These are phyloP conservation scores for Ploceus nigricollis DNA, from an alignment of 2,113 vertebrate genomes.

Conservation along the genomic window DNA sequence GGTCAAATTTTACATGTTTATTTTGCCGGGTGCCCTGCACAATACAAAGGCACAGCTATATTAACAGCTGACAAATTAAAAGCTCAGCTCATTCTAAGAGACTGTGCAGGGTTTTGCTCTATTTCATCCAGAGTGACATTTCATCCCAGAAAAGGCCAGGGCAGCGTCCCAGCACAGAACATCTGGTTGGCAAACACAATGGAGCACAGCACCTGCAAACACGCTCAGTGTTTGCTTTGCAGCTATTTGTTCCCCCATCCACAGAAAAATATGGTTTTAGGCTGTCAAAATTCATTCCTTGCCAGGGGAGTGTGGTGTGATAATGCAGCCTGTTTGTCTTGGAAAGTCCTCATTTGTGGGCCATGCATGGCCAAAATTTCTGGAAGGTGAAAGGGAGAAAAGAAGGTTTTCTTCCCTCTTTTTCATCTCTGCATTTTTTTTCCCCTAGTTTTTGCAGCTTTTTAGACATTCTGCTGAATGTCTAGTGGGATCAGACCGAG, in stretches of 20 bases:
- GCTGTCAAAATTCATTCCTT: constrained; percentile 47
- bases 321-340: constrained; percentile 72
- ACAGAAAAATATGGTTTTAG: constrained; percentile 56
- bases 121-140: constrained; percentile 59
- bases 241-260: constrained; percentile 64
- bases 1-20: constrained; percentile 63
- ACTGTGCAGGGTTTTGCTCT: not conserved
- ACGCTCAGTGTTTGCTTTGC: constrained; percentile 65
- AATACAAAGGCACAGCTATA: constrained; percentile 40
- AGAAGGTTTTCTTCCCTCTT: not conserved
- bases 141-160: constrained; percentile 43
- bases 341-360: constrained; percentile 36
- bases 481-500: not conserved
- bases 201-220: constrained; percentile 71
- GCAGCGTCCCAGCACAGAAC: constrained; percentile 58
- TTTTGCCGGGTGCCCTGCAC: constrained; percentile 53
- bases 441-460: not conserved
- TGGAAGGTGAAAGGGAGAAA: not conserved
- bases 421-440: not conserved
- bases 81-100: constrained; percentile 43
- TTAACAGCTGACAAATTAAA: constrained; percentile 65
- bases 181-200: constrained; percentile 76
- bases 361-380: not conserved
- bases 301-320: constrained; percentile 69
- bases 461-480: not conserved